Evolutionary conservation across 2,888 invertebrate species (phyloP).

Genomic region (Syrista parreyssii): DNA sequence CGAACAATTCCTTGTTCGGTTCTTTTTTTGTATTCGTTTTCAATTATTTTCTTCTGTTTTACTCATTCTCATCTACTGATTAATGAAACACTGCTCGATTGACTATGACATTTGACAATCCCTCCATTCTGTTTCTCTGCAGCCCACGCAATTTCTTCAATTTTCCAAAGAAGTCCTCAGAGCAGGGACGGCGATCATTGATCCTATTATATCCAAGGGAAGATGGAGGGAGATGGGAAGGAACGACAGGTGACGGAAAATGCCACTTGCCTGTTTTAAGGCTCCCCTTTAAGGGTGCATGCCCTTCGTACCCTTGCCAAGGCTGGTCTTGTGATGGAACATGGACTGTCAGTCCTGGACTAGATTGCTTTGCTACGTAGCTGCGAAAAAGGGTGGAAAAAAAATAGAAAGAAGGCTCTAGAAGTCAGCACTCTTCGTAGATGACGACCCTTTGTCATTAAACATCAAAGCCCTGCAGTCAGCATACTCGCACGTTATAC

Average conservation of each 20-base stretch:
- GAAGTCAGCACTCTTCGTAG: conserved; percentile 16
- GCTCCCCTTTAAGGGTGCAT: neutral
- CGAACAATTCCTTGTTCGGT: neutral
- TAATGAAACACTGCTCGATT: neutral
- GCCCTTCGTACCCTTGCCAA: neutral
- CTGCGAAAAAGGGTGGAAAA: neutral
- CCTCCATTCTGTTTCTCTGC: neutral
- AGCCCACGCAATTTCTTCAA: neutral
- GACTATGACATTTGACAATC: neutral
- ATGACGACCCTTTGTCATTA: conserved; percentile 27
- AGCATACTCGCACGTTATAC: neutral
- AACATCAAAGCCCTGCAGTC: conserved; percentile 31
- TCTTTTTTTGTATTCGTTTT: neutral
- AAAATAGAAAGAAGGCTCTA: neutral
- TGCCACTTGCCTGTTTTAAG: conserved; percentile 3
- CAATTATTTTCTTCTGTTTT: neutral
- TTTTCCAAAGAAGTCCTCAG: neutral
- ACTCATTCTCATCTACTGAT: neutral
- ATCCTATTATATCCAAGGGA: neutral
- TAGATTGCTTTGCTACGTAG: neutral
- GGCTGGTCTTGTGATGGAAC: neutral
- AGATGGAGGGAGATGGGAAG: neutral
- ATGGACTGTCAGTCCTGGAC: neutral
- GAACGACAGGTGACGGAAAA: conserved; percentile 7
- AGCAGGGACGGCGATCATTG: neutral